These are phyloP conservation scores for Xerus rutilus DNA, from an alignment of 2,797 vertebrate species.

Conservation along the genomic window DNA sequence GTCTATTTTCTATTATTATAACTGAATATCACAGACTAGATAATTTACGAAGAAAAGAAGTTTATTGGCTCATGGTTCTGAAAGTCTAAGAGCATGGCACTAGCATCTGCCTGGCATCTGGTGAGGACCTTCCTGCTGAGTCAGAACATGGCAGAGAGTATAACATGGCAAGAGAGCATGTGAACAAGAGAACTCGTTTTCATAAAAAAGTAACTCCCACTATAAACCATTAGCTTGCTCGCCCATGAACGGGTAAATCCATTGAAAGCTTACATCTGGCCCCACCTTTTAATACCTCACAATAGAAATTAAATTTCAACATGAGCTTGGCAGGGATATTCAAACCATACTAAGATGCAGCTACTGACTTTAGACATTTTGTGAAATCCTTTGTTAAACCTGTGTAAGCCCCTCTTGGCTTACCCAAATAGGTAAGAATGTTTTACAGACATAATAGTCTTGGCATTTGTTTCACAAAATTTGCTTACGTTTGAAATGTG, in stretches of 20 bases:
- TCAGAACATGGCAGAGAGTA: neutral
- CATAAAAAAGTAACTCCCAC: neutral
- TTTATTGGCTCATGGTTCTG: too few relatives aligned
- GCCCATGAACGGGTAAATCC: neutral
- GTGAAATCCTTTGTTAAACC: neutral
- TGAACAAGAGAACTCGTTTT: neutral
- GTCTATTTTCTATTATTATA: neutral
- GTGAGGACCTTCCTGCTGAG: neutral
- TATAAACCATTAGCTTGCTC: neutral
- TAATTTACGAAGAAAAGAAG: neutral
- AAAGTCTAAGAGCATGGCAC: neutral
- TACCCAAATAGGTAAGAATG: neutral
- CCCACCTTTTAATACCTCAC: neutral
- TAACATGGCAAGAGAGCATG: neutral
- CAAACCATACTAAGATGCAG: neutral
- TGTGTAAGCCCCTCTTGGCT: neutral
- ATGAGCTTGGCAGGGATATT: neutral
- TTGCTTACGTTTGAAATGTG: neutral
- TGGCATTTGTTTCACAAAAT: conserved; percentile 21
- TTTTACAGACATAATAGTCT: neutral
- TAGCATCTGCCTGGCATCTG: neutral
- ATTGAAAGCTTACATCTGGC: neutral
- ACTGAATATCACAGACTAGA: neutral
- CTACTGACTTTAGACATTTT: neutral
- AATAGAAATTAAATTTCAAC: neutral